These are phyloP conservation scores for Borostomias antarcticus DNA, from an alignment of 2,797 vertebrate genomes.

Conservation along the genomic window DNA sequence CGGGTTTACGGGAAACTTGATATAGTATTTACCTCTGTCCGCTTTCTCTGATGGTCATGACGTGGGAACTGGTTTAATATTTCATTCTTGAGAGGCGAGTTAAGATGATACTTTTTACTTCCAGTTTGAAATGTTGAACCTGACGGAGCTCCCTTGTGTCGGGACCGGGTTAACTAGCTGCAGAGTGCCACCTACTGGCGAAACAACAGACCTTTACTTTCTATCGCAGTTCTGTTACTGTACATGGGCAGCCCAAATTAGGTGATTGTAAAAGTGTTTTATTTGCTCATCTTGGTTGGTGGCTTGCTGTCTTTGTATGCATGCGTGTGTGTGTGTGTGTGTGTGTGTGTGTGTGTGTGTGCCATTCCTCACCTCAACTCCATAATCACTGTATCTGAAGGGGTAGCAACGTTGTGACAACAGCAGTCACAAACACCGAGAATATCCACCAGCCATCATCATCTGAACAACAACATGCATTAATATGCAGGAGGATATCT, in stretches of 20 bases:
- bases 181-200: constrained; percentile 66
- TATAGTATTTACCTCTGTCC: no score
- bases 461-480: constrained; percentile 59
- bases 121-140: background rate
- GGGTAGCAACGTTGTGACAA: constrained; percentile 32
- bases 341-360: constrained; percentile 11
- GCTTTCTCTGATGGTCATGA: no score
- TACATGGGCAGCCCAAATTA: no score
- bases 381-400: constrained; percentile 5
- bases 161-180: constrained; percentile 32
- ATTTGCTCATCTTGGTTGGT: background rate
- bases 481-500: constrained; percentile 77
- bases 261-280: no score
- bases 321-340: constrained; percentile 21
- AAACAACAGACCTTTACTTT: background rate
- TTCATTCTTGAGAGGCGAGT: background rate
- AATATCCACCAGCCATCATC: constrained; percentile 39
- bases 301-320: constrained; percentile 8
- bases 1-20: no score
- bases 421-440: constrained; percentile 50
- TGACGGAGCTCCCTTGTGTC: background rate
- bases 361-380: background rate
- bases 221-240: no score
- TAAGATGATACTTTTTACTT: background rate
- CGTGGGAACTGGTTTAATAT: no score